phyloP scores from a whole-genome alignment of 2,797 vertebrate species.

The Hipposideros larvatus region DNA sequence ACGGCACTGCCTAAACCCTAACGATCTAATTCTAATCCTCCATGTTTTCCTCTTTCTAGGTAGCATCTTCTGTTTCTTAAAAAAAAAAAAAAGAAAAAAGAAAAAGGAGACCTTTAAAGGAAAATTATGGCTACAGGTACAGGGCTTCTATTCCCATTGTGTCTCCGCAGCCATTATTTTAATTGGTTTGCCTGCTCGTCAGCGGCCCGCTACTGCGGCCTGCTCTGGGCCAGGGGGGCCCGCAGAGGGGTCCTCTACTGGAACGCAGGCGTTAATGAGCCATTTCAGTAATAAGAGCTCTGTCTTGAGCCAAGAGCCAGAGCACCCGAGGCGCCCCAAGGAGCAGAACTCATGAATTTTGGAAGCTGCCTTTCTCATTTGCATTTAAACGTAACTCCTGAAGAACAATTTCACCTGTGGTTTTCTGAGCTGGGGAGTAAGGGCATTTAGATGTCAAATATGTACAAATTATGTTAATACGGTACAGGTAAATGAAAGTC shows the following conservation, averaged over 20 bases:
- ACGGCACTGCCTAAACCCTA: neutral
- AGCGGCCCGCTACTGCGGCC: slow-evolving; percentile 80
- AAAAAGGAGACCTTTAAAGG: slow-evolving; percentile 71
- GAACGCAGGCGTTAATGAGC: slow-evolving; percentile 84
- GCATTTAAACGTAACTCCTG: slow-evolving; percentile 80
- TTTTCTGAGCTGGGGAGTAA: slow-evolving; percentile 63
- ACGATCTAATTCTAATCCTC: slow-evolving; percentile 60
- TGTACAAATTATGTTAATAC: slow-evolving; percentile 68
- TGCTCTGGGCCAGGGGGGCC: slow-evolving; percentile 78
- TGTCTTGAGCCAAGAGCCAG: slow-evolving; percentile 80
- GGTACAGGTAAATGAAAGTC: slow-evolving; percentile 61
- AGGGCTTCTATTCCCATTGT: slow-evolving; percentile 72
- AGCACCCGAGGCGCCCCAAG: slow-evolving; percentile 77
- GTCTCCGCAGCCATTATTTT: slow-evolving; percentile 83
- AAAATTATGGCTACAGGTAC: slow-evolving; percentile 74
- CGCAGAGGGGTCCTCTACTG: slow-evolving; percentile 82
- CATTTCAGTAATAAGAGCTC: slow-evolving; percentile 83
- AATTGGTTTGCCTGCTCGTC: slow-evolving; percentile 81
- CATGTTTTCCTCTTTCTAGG: slow-evolving; percentile 62
- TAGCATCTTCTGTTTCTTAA: slow-evolving; percentile 44
- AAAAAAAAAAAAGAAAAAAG: no score
- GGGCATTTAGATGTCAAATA: slow-evolving; percentile 64
- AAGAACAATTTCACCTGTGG: slow-evolving; percentile 80
- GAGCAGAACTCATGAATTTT: slow-evolving; percentile 86
- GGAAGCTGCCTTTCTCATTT: slow-evolving; percentile 82